Evolutionary conservation across 1,140 invertebrate genomes (phyloP).

Genomic region (Batillaria attramentaria): DNA sequence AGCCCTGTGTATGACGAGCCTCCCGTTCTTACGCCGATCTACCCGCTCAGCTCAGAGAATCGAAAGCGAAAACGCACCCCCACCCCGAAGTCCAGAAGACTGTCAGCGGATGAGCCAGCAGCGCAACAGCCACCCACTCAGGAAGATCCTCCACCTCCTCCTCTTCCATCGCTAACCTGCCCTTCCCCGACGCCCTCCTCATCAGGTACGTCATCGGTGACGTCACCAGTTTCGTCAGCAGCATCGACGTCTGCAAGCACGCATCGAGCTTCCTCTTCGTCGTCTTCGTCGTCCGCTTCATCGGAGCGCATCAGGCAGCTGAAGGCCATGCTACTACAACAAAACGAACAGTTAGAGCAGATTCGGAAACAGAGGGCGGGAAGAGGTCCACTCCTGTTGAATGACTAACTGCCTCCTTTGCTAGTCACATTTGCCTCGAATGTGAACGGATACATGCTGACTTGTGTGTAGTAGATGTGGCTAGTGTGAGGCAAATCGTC

Average conservation of each 20-base stretch:
- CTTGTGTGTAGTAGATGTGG: neutral
- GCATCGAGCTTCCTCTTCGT: neutral
- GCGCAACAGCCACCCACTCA: neutral
- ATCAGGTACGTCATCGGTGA: neutral
- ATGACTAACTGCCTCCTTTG: neutral
- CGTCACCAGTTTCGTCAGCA: neutral
- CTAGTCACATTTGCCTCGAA: neutral
- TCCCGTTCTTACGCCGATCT: constrained; percentile 13
- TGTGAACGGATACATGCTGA: neutral
- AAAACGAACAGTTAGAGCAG: constrained; percentile 21
- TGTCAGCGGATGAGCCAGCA: neutral
- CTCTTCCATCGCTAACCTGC: neutral
- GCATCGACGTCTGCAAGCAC: neutral
- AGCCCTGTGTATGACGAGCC: constrained; percentile 12
- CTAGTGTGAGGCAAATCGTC: neutral
- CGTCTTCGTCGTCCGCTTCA: neutral
- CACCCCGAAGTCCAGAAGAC: neutral
- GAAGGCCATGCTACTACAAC: constrained; percentile 23
- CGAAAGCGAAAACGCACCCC: too few relatives aligned
- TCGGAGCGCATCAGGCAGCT: constrained; percentile 14
- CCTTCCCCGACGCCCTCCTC: neutral
- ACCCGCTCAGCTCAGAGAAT: neutral
- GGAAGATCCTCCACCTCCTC: neutral
- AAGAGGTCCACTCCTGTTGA: neutral
- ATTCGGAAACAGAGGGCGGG: neutral